Base-by-base conservation (phyloP, 1,140 invertebrate species). In the Galendromus occidentalis region DNA sequence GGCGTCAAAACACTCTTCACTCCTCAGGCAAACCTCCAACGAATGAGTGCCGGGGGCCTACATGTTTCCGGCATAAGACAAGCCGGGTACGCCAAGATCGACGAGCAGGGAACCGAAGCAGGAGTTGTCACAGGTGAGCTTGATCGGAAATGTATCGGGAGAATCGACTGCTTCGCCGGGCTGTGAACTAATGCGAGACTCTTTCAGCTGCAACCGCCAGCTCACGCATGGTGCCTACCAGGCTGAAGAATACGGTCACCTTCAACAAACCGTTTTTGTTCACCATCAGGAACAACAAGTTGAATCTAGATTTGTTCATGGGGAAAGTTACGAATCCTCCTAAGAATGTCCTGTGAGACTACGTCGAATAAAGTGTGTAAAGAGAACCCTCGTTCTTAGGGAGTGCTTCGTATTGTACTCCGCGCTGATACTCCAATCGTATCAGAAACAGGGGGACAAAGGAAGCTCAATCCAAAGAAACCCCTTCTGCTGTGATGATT, bases 261-360 rank as follows among this genome's bases (percentile, higher is more conserved):
- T 59, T 59, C 22, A 59, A 59, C 22, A 59, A 59, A 59, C 51
- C 51, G 51, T 59, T 59, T 22, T 22, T 59, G 1, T 59, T 59
- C 22, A 14, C 33, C 2, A 59, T 59, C 33, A 17, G 51, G 14
- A 59, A 59, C 9, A 59, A 59, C 51, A 59, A 25, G 2, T 33
- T 59, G 25, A 25, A 59, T 9, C 51, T 59, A 5, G 51, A 59
- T 33, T 33, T 59, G 51, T 59, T 59, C 22, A 25, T 59, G 14
- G 51, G 51, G 25, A 59, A 59, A 59, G 22, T 59, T 1, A 20
- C 51, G 2, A 14, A 59, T 22, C 17, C 33, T 2, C 51, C 51
- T 5, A 59, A 59, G 51, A 59, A 25, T 9, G 51, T 2, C 20
- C n/a, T n/a, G n/a, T n/a, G n/a, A n/a, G n/a, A n/a, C n/a, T n/a